phyloP scores from a whole-genome alignment of 1,140 invertebrate genomes.

The Drosophila pseudoananassae region DNA sequence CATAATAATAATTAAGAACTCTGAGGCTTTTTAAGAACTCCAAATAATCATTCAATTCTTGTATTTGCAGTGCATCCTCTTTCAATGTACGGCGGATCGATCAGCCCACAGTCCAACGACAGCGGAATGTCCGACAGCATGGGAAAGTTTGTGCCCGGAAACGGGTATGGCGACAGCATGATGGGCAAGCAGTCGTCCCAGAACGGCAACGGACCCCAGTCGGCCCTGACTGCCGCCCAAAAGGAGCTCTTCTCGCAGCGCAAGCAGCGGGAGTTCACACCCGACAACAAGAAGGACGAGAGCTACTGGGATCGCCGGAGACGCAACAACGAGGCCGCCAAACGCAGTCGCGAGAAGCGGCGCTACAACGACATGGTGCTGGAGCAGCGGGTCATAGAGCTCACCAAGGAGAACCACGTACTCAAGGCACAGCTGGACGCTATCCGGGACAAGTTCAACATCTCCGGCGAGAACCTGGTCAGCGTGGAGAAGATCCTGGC shows the following conservation, averaged over 20 bases:
- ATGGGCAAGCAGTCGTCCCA: conserved; percentile 81
- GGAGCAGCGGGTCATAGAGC: conserved; percentile 95
- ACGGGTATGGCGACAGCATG: conserved; percentile 44
- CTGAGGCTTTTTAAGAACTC: no score
- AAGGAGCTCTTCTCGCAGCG: conserved; percentile 87
- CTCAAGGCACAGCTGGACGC: conserved; percentile 96
- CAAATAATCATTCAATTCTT: background rate
- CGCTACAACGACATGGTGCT: conserved; percentile 98
- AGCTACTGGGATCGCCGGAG: conserved; percentile 98
- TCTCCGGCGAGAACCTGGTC: conserved; percentile 93
- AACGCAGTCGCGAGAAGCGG: conserved; percentile 96
- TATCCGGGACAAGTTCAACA: conserved; percentile 96
- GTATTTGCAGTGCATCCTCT: conserved; percentile 65
- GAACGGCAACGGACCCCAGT: conserved; percentile 83
- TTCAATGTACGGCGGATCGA: conserved; percentile 78
- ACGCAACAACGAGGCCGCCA: conserved; percentile 98
- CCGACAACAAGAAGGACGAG: conserved; percentile 98
- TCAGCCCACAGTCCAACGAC: conserved; percentile 80
- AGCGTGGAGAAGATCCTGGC: conserved; percentile 94
- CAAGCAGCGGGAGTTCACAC: conserved; percentile 98
- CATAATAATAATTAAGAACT: no score
- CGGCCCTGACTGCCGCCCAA: conserved; percentile 79
- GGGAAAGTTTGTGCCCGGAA: conserved; percentile 65
- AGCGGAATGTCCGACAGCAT: conserved; percentile 70
- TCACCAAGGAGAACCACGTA: conserved; percentile 97